Conservation (phyloP, 1,140 invertebrate species). For the Melipona quadrifasciata region DNA sequence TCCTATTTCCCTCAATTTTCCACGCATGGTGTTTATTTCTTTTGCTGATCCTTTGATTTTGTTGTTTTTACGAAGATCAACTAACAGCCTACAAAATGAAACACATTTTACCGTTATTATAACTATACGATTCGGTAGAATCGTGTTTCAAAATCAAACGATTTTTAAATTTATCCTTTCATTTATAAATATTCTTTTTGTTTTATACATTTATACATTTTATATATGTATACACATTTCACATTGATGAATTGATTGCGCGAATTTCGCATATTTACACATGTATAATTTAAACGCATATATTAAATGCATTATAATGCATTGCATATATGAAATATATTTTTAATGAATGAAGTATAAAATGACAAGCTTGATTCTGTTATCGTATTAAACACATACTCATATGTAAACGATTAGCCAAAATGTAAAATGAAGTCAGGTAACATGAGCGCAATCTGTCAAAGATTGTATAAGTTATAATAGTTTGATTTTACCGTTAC, state of each 20-base stretch:
- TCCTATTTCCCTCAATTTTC: not conserved
- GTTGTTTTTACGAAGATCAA: not conserved
- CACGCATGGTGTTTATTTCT: not conserved
- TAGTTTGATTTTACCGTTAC: not conserved
- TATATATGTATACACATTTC: not conserved
- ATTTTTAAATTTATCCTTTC: too few relatives aligned
- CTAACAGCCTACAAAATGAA: not conserved
- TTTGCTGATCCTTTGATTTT: not conserved
- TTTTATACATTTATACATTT: not conserved
- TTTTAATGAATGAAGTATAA: not conserved
- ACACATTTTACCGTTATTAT: not conserved
- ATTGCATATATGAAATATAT: not conserved
- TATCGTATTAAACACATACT: not conserved
- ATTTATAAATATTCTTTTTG: too few relatives aligned
- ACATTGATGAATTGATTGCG: too few relatives aligned
- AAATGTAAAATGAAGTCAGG: not conserved
- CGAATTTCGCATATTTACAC: too few relatives aligned
- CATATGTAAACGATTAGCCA: not conserved
- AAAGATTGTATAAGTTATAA: not conserved
- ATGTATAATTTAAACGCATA: too few relatives aligned
- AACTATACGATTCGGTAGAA: not conserved
- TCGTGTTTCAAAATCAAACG: too few relatives aligned
- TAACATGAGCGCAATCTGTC: not conserved
- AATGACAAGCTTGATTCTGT: not conserved
- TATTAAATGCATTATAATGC: too few relatives aligned